These are phyloP conservation scores for Apostichopus californicus DNA, from an alignment of 35 echinoderm and acorn worm genomes.

Conservation along the genomic window DNA sequence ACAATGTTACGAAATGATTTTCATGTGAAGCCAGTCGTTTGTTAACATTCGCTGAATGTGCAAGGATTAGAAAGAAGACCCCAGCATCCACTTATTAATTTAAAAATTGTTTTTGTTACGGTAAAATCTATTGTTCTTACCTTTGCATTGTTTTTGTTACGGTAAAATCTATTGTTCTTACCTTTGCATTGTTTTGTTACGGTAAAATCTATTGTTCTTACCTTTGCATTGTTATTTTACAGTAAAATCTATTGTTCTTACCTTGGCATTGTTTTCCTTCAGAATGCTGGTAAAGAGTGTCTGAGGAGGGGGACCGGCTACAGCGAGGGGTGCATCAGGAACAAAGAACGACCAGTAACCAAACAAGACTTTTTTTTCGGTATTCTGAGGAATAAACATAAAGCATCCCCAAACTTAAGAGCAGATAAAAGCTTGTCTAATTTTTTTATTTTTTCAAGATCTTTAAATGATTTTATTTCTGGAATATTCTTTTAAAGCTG, in stretches of 20 bases:
- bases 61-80: no score
- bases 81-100: no score
- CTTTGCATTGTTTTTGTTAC: not conserved
- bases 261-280: slow-evolving; percentile 91
- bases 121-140: no score
- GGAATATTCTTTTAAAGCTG: no score
- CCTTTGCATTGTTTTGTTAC: slow-evolving; percentile 70
- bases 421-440: no score
- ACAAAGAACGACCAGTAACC: slow-evolving; percentile 97
- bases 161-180: not conserved
- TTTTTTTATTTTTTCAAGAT: no score
- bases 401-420: not conserved
- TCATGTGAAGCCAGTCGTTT: no score
- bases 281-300: slow-evolving; percentile 95
- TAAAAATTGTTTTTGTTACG: no score
- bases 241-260: slow-evolving; percentile 6
- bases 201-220: not conserved
- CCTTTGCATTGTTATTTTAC: slow-evolving; percentile 73
- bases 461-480: no score
- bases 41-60: no score
- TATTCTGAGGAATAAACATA: slow-evolving; percentile 68
- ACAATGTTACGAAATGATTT: no score
- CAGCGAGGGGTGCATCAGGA: slow-evolving; percentile 72
- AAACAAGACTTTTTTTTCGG: slow-evolving; percentile 90
- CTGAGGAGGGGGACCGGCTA: slow-evolving; percentile 40